These are phyloP conservation scores for Cosmopolites sordidus DNA, from an alignment of 2,888 invertebrate species.

Conservation along the genomic window DNA sequence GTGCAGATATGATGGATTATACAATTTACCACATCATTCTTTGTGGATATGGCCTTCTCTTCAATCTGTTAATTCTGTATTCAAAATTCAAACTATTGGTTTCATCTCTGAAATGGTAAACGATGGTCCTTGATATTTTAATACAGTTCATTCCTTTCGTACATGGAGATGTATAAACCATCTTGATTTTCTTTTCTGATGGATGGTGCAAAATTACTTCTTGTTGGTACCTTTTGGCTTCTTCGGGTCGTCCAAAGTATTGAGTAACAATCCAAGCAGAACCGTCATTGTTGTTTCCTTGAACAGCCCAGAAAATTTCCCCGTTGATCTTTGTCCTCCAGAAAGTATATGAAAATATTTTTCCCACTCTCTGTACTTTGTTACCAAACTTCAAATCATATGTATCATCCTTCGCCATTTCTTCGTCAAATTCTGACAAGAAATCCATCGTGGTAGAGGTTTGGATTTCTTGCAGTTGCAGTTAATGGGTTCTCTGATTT, in stretches of 20 bases:
- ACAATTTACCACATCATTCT: conserved; percentile 30
- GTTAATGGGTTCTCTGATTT: background rate
- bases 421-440: conserved; percentile 35
- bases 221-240: conserved; percentile 41
- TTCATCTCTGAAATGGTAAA: conserved; percentile 41
- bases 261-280: conserved; percentile 43
- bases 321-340: conserved; percentile 44
- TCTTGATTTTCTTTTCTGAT: conserved; percentile 42
- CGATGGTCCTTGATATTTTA: conserved; percentile 41
- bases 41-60: conserved; percentile 38
- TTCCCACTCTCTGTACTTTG: conserved; percentile 40
- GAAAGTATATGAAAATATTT: conserved; percentile 45
- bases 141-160: conserved; percentile 41
- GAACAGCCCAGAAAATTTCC: conserved; percentile 47
- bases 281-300: conserved; percentile 42
- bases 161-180: conserved; percentile 41
- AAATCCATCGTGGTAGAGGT: conserved; percentile 32
- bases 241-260: conserved; percentile 41
- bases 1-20: too few species aligned
- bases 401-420: conserved; percentile 34
- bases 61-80: conserved; percentile 40
- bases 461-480: conserved; percentile 8
- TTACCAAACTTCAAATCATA: conserved; percentile 41
- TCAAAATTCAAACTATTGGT: conserved; percentile 43
- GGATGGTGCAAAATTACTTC: conserved; percentile 44